Evolutionary conservation across 2,113 vertebrate species (phyloP).

Genomic region (Tenebrosternarchus preto): DNA sequence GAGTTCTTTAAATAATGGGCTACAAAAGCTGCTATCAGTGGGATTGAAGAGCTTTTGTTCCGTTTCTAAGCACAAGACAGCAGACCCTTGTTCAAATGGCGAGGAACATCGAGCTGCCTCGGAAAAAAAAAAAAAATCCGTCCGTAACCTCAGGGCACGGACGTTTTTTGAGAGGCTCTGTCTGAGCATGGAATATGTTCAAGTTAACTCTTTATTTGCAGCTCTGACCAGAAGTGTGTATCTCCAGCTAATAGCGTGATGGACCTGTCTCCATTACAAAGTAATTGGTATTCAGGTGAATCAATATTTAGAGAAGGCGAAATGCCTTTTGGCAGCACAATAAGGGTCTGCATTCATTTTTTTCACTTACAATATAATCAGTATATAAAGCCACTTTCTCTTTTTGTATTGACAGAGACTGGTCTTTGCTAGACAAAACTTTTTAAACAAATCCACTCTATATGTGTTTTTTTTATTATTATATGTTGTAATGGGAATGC

Average conservation of each 20-base stretch:
- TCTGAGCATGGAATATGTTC: conserved; percentile 9
- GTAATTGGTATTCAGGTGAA: conserved; percentile 35
- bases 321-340: conserved; percentile 22
- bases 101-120: conserved; percentile 22
- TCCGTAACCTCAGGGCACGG: conserved; percentile 36
- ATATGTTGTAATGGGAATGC: no score
- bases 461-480: no score
- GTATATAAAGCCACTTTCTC: neutral
- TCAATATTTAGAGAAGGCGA: conserved; percentile 31
- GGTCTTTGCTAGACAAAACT: neutral
- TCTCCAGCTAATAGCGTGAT: conserved; percentile 29
- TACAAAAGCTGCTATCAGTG: conserved; percentile 39
- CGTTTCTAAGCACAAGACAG: conserved; percentile 26
- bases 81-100: conserved; percentile 1
- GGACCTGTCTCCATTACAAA: conserved; percentile 31
- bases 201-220: conserved; percentile 31
- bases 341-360: neutral
- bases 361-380: neutral
- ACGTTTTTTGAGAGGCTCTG: conserved; percentile 5
- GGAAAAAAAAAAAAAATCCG: conserved; percentile 23
- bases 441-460: neutral
- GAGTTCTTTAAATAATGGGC: conserved; percentile 34
- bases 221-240: conserved; percentile 12
- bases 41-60: conserved; percentile 38
- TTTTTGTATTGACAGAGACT: neutral